Percentiles rank a stretch among this genome's conserved stretches.
These are phyloP conservation scores for Marisa cornuarietis DNA, from an alignment of 1,140 invertebrate genomes.

Conservation along the genomic window DNA sequence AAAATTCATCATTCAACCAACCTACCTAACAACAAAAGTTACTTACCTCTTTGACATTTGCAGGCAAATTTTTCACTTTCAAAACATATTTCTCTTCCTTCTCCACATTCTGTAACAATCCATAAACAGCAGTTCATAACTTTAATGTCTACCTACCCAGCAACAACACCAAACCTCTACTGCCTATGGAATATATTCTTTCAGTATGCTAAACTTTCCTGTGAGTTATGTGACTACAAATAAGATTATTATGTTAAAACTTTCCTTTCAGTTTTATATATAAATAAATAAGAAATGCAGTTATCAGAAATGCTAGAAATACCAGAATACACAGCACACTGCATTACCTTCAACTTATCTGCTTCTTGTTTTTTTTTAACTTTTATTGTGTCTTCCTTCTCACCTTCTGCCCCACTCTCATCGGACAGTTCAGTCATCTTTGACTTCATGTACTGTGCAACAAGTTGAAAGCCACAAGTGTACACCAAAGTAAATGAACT, in stretches of 20 bases:
- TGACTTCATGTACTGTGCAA: slow-evolving; percentile 51
- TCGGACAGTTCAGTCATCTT: slow-evolving; percentile 45
- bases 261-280: too few species aligned
- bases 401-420: background rate
- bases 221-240: too few species aligned
- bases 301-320: background rate
- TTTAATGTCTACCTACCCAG: background rate
- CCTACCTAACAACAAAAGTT: background rate
- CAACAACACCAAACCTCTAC: background rate
- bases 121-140: background rate
- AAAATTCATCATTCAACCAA: too few species aligned
- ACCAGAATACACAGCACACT: background rate
- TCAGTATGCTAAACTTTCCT: too few species aligned
- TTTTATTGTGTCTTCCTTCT: background rate
- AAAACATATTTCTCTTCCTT: slow-evolving; percentile 64
- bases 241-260: too few species aligned
- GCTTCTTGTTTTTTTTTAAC: background rate
- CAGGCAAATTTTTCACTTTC: slow-evolving; percentile 75
- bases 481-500: background rate
- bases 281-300: background rate
- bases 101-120: slow-evolving; percentile 22
- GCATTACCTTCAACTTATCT: background rate
- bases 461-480: background rate
- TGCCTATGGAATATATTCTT: too few species aligned
- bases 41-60: slow-evolving; percentile 67